Evolutionary conservation across 2,797 vertebrate species (phyloP).

Genomic region (Podargus strigoides): DNA sequence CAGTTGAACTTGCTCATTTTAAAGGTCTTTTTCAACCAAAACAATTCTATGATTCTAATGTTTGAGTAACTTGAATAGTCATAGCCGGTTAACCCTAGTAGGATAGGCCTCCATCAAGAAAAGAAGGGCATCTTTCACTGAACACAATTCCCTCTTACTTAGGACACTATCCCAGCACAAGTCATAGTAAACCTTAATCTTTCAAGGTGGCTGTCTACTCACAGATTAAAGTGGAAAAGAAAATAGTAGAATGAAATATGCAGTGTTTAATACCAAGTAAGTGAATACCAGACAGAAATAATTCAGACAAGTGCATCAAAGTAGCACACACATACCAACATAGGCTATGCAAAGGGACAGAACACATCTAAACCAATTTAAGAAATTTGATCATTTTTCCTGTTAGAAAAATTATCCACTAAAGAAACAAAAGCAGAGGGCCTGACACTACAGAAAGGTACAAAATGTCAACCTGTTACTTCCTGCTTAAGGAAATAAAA

Average conservation of each 20-base stretch:
- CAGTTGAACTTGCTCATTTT: no score
- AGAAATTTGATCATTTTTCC: neutral
- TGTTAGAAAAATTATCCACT: neutral
- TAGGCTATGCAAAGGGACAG: neutral
- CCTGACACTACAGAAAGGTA: neutral
- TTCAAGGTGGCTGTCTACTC: neutral
- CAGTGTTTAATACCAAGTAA: neutral
- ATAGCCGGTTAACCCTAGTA: rapidly evolving
- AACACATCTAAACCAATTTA: neutral
- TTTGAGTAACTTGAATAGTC: neutral
- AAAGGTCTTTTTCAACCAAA: no score
- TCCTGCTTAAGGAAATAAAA: neutral
- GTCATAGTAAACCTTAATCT: neutral
- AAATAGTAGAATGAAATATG: neutral
- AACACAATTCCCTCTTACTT: neutral
- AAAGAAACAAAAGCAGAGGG: neutral
- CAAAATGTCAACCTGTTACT: neutral
- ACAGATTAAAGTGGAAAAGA: neutral
- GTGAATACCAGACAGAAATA: neutral
- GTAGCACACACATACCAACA: neutral
- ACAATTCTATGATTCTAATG: no score
- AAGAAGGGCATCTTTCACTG: neutral
- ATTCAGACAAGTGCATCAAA: rapidly evolving
- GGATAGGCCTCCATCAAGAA: neutral
- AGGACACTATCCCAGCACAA: neutral